Evolutionary conservation across 2,797 vertebrate genomes (phyloP), one percentile per base, ranked within the genome.

Genomic region (Trematomus bernacchii): DNA sequence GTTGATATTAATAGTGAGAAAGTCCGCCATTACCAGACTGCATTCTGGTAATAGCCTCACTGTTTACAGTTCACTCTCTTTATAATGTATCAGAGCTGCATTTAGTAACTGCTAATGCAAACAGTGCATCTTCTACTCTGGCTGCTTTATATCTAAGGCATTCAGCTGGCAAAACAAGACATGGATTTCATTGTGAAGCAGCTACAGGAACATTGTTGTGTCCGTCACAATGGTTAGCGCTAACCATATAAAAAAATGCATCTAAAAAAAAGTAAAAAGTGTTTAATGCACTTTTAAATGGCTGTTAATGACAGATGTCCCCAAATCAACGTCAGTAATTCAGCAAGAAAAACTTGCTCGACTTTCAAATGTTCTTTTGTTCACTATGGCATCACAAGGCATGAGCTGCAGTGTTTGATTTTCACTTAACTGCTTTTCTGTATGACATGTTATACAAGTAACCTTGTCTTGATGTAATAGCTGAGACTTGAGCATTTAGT

Each of bases 1-100:
- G 60, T 69, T 53, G 33, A 37, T 8, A 63, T 60, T 51, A 53
- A 51, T 66, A 33, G 51, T 27, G 23, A 21, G 7, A 12, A 21
- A 53, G 4, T 54, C 58, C 9, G 6, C 48, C 30, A 42, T 53
- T 23, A 7, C 12, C 14, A 18, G 3, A 21, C 18, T 55, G 14
- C 9, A 27, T 15, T 44, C 6, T 21, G 10, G 21, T 19, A 40
- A 40, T 15, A 33, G 33, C 33, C 33, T 33, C 33, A 6, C 6
- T 37, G 33, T 37, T 37, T 7, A 37, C 33, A 37, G 33, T 37
- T 37, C 33, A 37, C 33, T 37, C 33, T 37, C 33, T 37, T 37
- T 37, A 37, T 37, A 37, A 37, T 37, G 33, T 37, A 37, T 37
- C 33, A 37, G 8, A 37, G 33, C 33, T 37, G 33, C 8, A 37